A percentile compares a stretch with the other conserved stretches of the same genome.
Evolutionary conservation across 2,888 invertebrate species (phyloP).

Genomic region (Eustalomyia histrio): DNA sequence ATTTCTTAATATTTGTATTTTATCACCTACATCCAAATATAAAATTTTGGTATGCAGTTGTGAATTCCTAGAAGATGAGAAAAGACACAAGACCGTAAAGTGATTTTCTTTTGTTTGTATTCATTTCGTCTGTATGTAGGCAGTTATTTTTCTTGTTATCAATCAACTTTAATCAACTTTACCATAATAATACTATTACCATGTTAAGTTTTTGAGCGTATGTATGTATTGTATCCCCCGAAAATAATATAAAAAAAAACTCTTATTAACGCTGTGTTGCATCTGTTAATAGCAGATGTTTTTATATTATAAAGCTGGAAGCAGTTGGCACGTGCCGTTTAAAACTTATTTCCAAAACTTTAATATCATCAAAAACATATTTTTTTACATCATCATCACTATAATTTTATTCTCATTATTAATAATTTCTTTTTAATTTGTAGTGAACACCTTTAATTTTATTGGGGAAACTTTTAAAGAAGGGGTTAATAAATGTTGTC

Average conservation of each 20-base stretch:
- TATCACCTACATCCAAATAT: slow-evolving; percentile 48
- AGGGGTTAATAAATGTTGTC: background rate
- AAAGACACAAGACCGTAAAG: background rate
- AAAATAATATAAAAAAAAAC: background rate
- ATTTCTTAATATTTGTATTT: slow-evolving; percentile 34
- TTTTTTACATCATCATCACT: slow-evolving; percentile 9
- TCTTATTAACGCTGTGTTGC: slow-evolving; percentile 36
- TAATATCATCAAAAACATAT: slow-evolving; percentile 33
- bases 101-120: slow-evolving; percentile 6
- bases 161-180: slow-evolving; percentile 31
- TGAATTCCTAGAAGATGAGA: slow-evolving; percentile 47
- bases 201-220: slow-evolving; percentile 29
- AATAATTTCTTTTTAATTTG: slow-evolving; percentile 24
- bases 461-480: background rate
- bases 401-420: slow-evolving; percentile 39
- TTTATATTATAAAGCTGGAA: slow-evolving; percentile 28
- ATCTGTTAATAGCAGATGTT: slow-evolving; percentile 58
- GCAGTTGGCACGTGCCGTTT: slow-evolving; percentile 57
- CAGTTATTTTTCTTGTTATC: slow-evolving; percentile 4
- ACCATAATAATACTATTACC: slow-evolving; percentile 23
- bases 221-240: slow-evolving; percentile 17
- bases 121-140: slow-evolving; percentile 18
- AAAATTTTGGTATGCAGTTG: slow-evolving; percentile 29
- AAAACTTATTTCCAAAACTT: slow-evolving; percentile 45
- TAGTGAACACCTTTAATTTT: slow-evolving; percentile 24